Base-by-base conservation (phyloP, 2,888 invertebrate species). In the Oscheius sp. region DNA sequence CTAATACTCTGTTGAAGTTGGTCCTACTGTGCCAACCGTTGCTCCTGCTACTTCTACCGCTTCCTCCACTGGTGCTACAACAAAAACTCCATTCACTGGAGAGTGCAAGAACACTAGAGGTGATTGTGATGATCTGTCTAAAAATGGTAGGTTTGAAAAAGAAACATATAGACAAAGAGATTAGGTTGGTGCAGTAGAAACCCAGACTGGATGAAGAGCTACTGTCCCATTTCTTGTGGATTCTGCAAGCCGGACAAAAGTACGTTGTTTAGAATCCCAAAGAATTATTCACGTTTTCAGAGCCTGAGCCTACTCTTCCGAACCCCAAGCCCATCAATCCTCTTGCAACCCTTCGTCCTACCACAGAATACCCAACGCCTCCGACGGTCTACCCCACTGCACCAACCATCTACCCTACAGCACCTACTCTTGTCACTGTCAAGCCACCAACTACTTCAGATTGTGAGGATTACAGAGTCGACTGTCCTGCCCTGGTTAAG, bases 401-500 rank as follows among this genome's bases (percentile, higher is more conserved):
- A 58, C 75, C 78, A 73, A 76, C 78, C 58, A 66, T 70, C 50
- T 35, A 37, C 2, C 63, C 68, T 21, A 68, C 33, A 1, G 9
- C 32, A 9, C n/a, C 55, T 35, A 42, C 48, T 11, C 11, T 63
- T 5, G 37, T 37, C 5, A 77, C 77, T 33, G 60, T 65, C n/a
- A 53, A 57, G 9, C 74, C 79, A 37, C 72, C 29, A 70, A 57
- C 70, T 29, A 21, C 62, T 13, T 35, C 57, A 13, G 81, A 85
- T 21, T 88, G 88, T 63, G 87, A 86, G 73, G 88, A 88, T 76
- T 81, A 88, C 57, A 83, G 88, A 2, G 88, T 88, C 2, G 88
- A 88, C 66, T 88, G 85, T 81, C 73, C 76, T 53, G 70, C 76
- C 58, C 73, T 82, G 60, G 80, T 82, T 7, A 77, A 78, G 55